Percentiles rank a stretch among this genome's conserved stretches.
These are phyloP conservation scores for Avahi laniger DNA, from an alignment of 2,797 vertebrate species.

Conservation along the genomic window DNA sequence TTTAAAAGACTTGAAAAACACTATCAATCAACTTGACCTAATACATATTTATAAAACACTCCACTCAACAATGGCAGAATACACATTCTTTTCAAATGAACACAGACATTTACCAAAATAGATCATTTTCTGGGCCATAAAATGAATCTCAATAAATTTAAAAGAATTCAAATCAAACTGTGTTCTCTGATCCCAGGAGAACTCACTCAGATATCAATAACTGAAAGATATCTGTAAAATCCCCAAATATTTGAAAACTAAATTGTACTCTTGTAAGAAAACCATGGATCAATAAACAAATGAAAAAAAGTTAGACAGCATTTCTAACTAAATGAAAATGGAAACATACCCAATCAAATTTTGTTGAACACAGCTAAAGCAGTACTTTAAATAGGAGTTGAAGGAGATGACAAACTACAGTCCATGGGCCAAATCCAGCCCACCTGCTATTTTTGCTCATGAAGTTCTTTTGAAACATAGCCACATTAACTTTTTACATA, in stretches of 20 bases:
- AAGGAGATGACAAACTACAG: not conserved
- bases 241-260: conserved; percentile 14
- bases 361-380: not conserved
- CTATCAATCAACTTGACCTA: not conserved
- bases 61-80: not conserved
- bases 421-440: not conserved
- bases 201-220: not conserved
- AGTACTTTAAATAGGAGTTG: not conserved
- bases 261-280: conserved; percentile 12
- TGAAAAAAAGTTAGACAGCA: not conserved
- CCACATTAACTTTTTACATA: not conserved
- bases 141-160: not conserved
- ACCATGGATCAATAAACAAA: not conserved
- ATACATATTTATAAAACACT: conserved; percentile 3
- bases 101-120: not conserved
- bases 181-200: not conserved
- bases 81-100: conserved; percentile 24
- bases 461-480: not conserved
- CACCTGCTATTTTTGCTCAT: not conserved
- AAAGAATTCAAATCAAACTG: not conserved
- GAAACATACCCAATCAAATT: not conserved
- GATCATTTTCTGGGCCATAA: not conserved
- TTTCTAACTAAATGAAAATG: not conserved
- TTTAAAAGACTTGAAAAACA: conserved; percentile 8
- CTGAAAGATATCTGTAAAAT: not conserved